Evolutionary conservation across 2,888 invertebrate species (phyloP).

Genomic region (Tupiocoris notatus): DNA sequence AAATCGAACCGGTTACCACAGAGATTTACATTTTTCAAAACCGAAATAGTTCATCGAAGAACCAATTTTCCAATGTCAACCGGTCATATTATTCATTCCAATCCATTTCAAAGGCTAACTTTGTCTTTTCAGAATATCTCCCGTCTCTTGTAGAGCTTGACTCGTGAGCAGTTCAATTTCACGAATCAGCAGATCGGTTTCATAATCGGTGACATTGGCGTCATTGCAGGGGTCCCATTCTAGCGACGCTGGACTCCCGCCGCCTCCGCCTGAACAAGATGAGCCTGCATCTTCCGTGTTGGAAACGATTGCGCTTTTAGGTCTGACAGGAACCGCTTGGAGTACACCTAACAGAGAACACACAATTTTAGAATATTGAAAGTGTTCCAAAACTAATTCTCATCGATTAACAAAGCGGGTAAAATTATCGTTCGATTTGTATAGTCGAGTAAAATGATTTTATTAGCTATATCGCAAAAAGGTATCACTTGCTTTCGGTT

Average conservation of each 20-base stretch:
- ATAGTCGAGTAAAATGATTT: no score
- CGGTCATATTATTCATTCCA: no score
- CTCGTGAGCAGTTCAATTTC: constrained; percentile 68
- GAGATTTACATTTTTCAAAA: no score
- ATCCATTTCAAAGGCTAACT: no score
- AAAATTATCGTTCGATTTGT: no score
- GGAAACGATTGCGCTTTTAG: constrained; percentile 28
- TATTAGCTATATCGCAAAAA: no score
- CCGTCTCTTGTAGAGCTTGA: constrained; percentile 66
- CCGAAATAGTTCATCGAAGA: no score
- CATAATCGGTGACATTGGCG: constrained; percentile 60
- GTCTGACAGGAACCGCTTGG: neutral
- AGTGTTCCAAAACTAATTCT: no score
- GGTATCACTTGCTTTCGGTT: constrained; percentile 59
- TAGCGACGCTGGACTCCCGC: constrained; percentile 63
- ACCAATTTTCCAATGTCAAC: no score
- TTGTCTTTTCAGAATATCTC: constrained; percentile 50
- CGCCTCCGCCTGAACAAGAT: constrained; percentile 51
- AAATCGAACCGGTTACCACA: no score
- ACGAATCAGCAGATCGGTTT: constrained; percentile 64
- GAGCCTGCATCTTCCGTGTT: constrained; percentile 34
- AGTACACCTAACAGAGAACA: neutral
- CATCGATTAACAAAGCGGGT: no score
- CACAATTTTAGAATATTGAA: no score
- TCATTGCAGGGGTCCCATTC: constrained; percentile 68